Evolutionary conservation across 2,888 invertebrate species (phyloP).

Genomic region (Lordiphosa andalusiaca): DNA sequence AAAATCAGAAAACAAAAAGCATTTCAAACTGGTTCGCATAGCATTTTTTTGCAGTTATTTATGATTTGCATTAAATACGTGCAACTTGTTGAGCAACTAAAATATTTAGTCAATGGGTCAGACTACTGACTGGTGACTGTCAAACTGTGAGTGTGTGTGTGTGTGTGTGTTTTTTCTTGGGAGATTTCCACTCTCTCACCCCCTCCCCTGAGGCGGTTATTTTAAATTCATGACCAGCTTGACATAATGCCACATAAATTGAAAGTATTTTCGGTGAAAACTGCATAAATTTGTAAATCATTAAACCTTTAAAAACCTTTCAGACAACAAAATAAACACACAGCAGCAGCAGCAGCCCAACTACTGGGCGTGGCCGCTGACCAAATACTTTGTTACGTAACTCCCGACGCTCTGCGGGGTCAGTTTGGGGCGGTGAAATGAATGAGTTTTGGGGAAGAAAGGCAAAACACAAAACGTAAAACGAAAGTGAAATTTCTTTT

Average conservation of each 20-base stretch:
- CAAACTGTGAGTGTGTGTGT: constrained; percentile 7
- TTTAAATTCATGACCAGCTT: constrained; percentile 20
- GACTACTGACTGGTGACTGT: constrained; percentile 16
- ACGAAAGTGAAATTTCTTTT: constrained; percentile 63
- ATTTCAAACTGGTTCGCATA: constrained; percentile 34
- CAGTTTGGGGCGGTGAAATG: constrained; percentile 43
- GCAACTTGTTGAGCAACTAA: constrained; percentile 30
- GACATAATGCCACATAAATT: constrained; percentile 47
- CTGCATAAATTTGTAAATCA: constrained; percentile 63
- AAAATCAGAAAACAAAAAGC: constrained; percentile 5
- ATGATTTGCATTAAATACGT: constrained; percentile 32
- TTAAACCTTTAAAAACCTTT: constrained; percentile 36
- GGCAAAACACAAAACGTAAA: constrained; percentile 29
- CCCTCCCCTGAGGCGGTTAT: constrained; percentile 25
- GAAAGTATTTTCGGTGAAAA: constrained; percentile 45
- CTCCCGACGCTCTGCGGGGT: constrained; percentile 44
- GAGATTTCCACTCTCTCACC: constrained; percentile 16
- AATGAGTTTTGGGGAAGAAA: constrained; percentile 44
- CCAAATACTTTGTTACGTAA: constrained; percentile 41
- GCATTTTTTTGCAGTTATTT: constrained; percentile 12
- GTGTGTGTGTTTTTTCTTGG: constrained; percentile 4
- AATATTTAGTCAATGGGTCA: constrained; percentile 28
- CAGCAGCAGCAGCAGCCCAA: constrained; percentile 2
- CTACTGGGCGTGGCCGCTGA: constrained; percentile 58
- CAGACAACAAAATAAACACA: constrained; percentile 16